These are phyloP conservation scores for Sussaba pulchella DNA, from an alignment of 2,888 invertebrate species.

Conservation along the genomic window DNA sequence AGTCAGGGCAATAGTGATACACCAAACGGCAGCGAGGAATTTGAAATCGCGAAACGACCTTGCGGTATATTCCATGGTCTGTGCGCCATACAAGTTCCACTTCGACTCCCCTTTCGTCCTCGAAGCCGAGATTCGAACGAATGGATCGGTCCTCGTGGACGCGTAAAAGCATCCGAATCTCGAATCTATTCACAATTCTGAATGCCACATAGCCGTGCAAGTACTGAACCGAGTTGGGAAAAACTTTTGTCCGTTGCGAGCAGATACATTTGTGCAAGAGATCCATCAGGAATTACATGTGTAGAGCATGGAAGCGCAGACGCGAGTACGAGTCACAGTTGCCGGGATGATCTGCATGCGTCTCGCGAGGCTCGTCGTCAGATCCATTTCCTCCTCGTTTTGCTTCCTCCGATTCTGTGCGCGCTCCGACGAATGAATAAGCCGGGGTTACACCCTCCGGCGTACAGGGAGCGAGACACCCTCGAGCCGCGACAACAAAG, in stretches of 20 bases:
- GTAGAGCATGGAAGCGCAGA: neutral
- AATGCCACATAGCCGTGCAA: conserved; percentile 53
- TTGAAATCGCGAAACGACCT: conserved; percentile 64
- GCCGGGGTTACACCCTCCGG: conserved; percentile 81
- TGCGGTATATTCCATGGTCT: conserved; percentile 53
- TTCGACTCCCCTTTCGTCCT: conserved; percentile 20
- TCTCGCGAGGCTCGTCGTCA: conserved; percentile 68
- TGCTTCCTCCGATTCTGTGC: conserved; percentile 76
- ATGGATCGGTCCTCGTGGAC: conserved; percentile 80
- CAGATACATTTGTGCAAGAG: neutral
- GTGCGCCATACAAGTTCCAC: neutral
- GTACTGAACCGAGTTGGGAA: conserved; percentile 4
- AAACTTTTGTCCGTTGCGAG: conserved; percentile 16
- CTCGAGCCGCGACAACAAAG: conserved; percentile 74
- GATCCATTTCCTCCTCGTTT: conserved; percentile 78
- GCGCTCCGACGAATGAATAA: conserved; percentile 79
- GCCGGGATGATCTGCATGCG: conserved; percentile 65
- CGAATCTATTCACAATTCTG: conserved; percentile 50
- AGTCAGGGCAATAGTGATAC: conserved; percentile 43
- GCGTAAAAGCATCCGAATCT: conserved; percentile 73
- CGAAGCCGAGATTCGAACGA: conserved; percentile 12
- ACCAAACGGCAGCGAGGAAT: conserved; percentile 32
- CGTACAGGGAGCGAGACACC: conserved; percentile 77
- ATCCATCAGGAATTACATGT: conserved; percentile 24
- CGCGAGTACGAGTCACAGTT: conserved; percentile 40